Percentiles rank a stretch among this genome's conserved stretches.
Conservation (phyloP, 2,113 vertebrate genomes). For the Pardalotus punctatus region DNA sequence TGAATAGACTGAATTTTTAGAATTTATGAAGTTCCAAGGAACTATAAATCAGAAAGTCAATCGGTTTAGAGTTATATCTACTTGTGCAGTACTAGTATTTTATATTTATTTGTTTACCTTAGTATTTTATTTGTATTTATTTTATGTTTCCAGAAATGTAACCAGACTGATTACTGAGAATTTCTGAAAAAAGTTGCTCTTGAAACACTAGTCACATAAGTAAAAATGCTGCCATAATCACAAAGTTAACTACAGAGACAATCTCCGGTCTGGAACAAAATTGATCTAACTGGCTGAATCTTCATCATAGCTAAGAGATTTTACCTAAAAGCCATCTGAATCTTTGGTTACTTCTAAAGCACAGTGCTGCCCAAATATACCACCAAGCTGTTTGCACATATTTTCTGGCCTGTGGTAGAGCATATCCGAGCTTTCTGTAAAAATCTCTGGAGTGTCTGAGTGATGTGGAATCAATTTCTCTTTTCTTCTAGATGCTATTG, state of each 20-base stretch:
- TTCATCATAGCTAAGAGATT: neutral
- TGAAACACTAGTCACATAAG: neutral
- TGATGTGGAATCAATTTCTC: neutral
- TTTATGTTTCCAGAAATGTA: neutral
- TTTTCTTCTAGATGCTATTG: neutral
- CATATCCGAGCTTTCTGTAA: neutral
- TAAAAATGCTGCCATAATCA: neutral
- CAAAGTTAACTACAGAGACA: neutral
- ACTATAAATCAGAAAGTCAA: neutral
- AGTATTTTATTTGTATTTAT: neutral
- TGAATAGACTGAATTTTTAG: neutral
- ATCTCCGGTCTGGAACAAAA: neutral
- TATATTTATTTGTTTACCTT: neutral
- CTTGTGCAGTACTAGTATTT: neutral
- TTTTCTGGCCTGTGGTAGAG: neutral
- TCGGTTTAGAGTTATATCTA: neutral
- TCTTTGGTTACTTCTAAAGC: neutral
- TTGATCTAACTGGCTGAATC: neutral
- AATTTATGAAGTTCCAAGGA: neutral
- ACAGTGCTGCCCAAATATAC: neutral
- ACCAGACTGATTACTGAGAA: neutral
- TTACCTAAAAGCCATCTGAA: neutral
- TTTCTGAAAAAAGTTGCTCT: neutral
- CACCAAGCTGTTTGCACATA: neutral
- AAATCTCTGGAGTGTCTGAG: neutral